These are phyloP conservation scores for Xenops minutus DNA, from an alignment of 2,797 vertebrate genomes.

Conservation along the genomic window DNA sequence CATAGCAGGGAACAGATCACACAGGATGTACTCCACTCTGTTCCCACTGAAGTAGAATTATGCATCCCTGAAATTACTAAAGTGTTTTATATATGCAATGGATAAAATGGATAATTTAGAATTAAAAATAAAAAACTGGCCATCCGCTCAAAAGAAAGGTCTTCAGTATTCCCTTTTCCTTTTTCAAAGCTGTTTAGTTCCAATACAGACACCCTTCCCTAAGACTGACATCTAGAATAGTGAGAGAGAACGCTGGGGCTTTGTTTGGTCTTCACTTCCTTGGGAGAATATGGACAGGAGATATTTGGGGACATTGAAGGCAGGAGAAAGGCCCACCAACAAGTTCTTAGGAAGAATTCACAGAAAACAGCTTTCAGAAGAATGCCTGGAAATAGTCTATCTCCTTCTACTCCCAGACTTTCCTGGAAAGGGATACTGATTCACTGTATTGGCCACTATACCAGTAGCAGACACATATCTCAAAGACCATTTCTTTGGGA, in stretches of 20 bases:
- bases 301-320: background rate
- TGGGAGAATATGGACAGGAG: background rate
- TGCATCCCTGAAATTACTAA: background rate
- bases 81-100: background rate
- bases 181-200: background rate
- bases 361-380: background rate
- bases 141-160: background rate
- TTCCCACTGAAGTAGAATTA: background rate
- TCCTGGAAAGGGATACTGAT: background rate
- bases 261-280: background rate
- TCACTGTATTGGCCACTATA: background rate
- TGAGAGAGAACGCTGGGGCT: background rate
- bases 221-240: background rate
- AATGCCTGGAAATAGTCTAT: background rate
- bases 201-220: background rate
- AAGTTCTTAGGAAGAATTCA: background rate
- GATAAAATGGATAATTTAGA: background rate
- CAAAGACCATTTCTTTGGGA: background rate
- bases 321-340: rapidly evolving
- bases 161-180: background rate
- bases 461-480: background rate
- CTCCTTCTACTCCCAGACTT: background rate
- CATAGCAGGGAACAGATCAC: background rate
- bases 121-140: background rate
- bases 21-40: background rate